phyloP scores from a whole-genome alignment of 2,113 vertebrate genomes.

The Candoia aspera region DNA sequence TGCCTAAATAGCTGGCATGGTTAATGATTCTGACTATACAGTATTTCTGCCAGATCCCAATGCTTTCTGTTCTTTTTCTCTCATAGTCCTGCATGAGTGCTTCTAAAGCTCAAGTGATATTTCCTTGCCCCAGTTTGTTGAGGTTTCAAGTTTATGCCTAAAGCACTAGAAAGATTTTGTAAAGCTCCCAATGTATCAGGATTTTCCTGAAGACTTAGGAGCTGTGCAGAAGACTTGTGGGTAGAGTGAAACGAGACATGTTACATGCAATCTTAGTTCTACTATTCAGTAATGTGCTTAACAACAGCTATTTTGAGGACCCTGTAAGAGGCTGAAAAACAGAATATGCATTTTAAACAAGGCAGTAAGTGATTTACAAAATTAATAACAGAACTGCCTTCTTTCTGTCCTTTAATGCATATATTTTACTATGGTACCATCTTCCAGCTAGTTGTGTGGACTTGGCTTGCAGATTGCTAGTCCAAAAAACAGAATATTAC shows the following conservation, averaged over 20 bases:
- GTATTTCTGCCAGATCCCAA: not conserved
- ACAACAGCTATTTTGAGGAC: not conserved
- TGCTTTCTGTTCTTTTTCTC: not conserved
- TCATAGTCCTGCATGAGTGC: not conserved
- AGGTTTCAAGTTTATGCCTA: no score
- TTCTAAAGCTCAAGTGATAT: not conserved
- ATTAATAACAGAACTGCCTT: not conserved
- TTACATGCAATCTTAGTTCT: not conserved
- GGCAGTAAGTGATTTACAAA: not conserved
- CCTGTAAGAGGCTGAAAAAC: not conserved
- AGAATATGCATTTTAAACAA: not conserved
- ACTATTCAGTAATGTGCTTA: not conserved
- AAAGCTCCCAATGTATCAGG: not conserved
- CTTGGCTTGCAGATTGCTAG: not conserved
- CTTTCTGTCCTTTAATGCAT: not conserved
- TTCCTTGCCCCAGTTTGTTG: not conserved
- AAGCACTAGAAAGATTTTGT: not conserved
- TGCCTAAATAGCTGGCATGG: not conserved
- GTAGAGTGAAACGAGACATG: not conserved
- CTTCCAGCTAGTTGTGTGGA: not conserved
- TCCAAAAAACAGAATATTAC: not conserved
- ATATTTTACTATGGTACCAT: not conserved
- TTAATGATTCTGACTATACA: not conserved
- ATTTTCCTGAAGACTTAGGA: not conserved
- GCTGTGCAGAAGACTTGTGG: not conserved